phyloP scores from a whole-genome alignment of 2,888 invertebrate genomes.

The Acanthosoma haemorrhoidale region DNA sequence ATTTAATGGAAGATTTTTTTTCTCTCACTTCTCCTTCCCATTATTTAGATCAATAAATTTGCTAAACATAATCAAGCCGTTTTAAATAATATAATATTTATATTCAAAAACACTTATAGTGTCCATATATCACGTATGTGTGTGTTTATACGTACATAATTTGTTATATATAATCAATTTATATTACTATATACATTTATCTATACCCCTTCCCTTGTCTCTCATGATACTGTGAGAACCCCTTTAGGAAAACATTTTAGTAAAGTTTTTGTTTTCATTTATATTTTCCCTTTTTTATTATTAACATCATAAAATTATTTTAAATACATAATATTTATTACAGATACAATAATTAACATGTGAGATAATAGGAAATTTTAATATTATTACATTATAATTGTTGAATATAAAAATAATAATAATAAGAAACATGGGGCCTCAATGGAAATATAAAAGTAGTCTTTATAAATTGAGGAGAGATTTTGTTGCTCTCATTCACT shows the following conservation, averaged over 20 bases:
- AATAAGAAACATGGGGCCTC: conserved; percentile 13
- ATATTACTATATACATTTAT: background rate
- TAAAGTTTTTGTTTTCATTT: background rate
- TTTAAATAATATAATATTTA: too few relatives aligned
- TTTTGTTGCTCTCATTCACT: background rate
- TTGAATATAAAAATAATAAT: conserved; percentile 4
- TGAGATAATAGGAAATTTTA: background rate
- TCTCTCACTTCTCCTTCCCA: too few relatives aligned
- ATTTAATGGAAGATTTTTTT: too few relatives aligned
- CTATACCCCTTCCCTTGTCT: background rate
- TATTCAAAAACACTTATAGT: too few relatives aligned
- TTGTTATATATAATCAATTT: background rate
- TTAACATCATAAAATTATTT: conserved; percentile 18
- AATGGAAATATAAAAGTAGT: conserved; percentile 19
- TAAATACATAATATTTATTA: conserved; percentile 3
- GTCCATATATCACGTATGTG: too few relatives aligned
- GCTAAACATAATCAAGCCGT: too few relatives aligned
- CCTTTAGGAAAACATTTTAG: background rate
- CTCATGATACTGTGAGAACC: background rate
- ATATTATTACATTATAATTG: conserved; percentile 15
- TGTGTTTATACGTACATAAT: background rate
- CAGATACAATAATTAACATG: conserved; percentile 6
- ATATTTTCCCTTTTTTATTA: background rate
- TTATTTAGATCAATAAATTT: too few relatives aligned
- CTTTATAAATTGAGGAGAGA: conserved; percentile 19